These are phyloP conservation scores for Benitochromis conjunctus DNA, from an alignment of 2,113 vertebrate species.

Conservation along the genomic window DNA sequence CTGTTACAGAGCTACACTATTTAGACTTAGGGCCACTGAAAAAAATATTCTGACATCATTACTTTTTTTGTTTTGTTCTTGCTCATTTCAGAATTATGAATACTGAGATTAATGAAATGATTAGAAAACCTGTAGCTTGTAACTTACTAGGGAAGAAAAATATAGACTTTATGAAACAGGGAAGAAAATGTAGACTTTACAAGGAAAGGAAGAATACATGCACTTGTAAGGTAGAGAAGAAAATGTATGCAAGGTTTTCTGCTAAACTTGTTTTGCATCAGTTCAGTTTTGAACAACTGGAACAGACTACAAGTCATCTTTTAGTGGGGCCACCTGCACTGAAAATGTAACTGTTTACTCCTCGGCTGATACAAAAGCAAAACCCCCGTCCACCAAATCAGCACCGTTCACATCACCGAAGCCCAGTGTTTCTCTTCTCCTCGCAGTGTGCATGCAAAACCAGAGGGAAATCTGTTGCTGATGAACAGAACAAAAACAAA, in stretches of 20 bases:
- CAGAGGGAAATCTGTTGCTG: conserved; percentile 58
- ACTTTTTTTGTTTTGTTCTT: background rate
- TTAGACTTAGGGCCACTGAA: background rate
- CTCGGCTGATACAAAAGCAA: background rate
- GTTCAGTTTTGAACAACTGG: background rate
- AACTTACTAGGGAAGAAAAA: background rate
- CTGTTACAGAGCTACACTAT: background rate
- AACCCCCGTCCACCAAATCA: background rate
- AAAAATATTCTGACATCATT: background rate
- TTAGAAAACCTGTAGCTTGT: background rate
- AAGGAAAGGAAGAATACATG: rapidly evolving
- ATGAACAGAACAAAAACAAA: conserved; percentile 65
- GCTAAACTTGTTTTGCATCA: background rate
- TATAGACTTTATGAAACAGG: too few relatives aligned
- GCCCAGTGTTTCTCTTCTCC: background rate
- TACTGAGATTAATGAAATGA: background rate
- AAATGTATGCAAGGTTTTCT: background rate
- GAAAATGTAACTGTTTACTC: background rate
- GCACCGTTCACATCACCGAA: background rate
- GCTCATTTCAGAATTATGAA: background rate
- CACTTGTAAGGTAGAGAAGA: rapidly evolving
- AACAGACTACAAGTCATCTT: background rate
- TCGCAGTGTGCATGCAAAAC: background rate
- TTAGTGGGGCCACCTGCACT: background rate
- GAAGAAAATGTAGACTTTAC: background rate